phyloP scores from a whole-genome alignment of 2,113 vertebrate genomes.

The Phainopepla nitens region DNA sequence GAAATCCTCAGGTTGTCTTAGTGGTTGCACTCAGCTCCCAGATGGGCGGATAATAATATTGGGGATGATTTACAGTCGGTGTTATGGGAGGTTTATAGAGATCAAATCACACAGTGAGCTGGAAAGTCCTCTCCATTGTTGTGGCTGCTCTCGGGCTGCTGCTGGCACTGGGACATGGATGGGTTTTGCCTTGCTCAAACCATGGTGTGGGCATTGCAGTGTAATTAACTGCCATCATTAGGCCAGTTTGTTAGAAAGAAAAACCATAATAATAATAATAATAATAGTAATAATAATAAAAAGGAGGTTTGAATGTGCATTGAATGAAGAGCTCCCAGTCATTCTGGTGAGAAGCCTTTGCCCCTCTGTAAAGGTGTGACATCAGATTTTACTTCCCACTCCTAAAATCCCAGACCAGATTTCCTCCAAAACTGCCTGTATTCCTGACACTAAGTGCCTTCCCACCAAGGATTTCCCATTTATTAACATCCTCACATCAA shows the following conservation, averaged over 20 bases:
- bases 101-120: slow-evolving; percentile 12
- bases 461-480: neutral
- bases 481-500: neutral
- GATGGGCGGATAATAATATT: neutral
- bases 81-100: slow-evolving; percentile 20
- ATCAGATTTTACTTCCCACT: neutral
- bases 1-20: neutral
- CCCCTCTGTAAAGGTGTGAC: neutral
- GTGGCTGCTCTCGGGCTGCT: neutral
- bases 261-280: neutral
- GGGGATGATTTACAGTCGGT: slow-evolving; percentile 24
- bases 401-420: neutral
- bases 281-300: too few species aligned
- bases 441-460: neutral
- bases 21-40: slow-evolving; percentile 4
- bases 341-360: neutral
- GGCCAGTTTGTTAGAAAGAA: neutral
- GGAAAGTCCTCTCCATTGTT: slow-evolving; percentile 31
- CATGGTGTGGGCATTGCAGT: neutral
- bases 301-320: neutral
- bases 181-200: slow-evolving; percentile 4
- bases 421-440: neutral
- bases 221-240: neutral
- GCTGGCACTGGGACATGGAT: neutral
- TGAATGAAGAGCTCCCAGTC: neutral